Base-by-base conservation (phyloP, 2,888 invertebrate species). In the Caenorhabditis japonica region DNA sequence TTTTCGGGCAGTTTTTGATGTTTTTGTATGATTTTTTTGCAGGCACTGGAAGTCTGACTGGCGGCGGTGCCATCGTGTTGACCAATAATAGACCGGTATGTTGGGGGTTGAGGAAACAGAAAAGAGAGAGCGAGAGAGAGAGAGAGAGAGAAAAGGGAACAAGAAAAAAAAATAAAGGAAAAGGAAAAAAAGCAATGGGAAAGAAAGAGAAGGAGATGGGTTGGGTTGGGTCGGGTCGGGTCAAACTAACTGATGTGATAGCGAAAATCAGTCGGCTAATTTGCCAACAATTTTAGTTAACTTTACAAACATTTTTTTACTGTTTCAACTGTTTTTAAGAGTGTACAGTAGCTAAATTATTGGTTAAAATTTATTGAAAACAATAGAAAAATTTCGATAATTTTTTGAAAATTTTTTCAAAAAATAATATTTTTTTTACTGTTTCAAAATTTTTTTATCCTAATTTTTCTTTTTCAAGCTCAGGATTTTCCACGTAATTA, bases 1-100 rank as follows among this genome's bases (percentile, higher is more conserved):
- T n/a, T n/a, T 12, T 27, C 8, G 46, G 25, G 25, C 13, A 27
- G 15, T 27, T 27, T 46, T 3, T 10, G 13, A 23, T 15, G 15
- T 41, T 38, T 19, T 10, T 27, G 23, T 23, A 12, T 12, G 23
- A 13, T 23, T 27, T 23, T 47, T 47, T 61, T 72, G n/a, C 47
- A 75, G 83, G 83, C 36, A 80, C 72, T 43, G 84, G 84, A 46
- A 80, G 70, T 41, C 58, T 84, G 55, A 79, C 75, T 3, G 84
- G 84, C 12, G 84, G 84, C 17, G 79, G 82, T 17, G 76, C 79
- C 27, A 74, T 78, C 46, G 75, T 84, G 17, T 75, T 82, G 60
- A 62, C 69, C 15, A 62, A 53, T 15, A 72, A 51, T 17, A 66
- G 60, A 61, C 77, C 76, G 55, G 81, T 81, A 56, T 36, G 75